These are phyloP conservation scores for Vireo altiloquus DNA, from an alignment of 2,113 vertebrate species.

Conservation along the genomic window DNA sequence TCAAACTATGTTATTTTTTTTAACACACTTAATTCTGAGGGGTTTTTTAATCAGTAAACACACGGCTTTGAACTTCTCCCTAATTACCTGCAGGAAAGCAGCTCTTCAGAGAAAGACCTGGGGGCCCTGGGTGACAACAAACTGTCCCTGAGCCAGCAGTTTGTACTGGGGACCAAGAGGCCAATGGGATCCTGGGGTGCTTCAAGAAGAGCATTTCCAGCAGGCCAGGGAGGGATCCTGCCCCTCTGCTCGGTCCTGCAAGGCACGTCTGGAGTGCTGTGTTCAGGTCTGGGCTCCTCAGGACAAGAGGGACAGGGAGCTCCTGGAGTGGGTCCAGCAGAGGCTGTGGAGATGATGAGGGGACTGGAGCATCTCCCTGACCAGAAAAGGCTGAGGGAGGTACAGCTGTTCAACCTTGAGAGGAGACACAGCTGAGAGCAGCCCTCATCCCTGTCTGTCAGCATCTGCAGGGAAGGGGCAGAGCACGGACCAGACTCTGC, in stretches of 20 bases:
- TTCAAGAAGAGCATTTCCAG: background rate
- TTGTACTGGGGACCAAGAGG: background rate
- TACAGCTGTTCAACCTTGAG: background rate
- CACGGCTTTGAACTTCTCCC: background rate
- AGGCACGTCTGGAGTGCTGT: background rate
- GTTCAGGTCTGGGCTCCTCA: background rate
- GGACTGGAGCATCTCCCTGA: background rate
- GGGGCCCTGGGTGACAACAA: background rate
- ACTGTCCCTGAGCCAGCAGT: background rate
- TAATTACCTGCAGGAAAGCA: background rate
- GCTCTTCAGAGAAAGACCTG: background rate
- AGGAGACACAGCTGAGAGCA: background rate
- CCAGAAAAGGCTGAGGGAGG: background rate
- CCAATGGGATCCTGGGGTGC: background rate
- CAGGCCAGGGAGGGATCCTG: background rate
- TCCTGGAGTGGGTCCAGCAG: fast-evolving
- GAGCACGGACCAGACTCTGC: background rate
- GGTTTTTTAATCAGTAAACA: background rate
- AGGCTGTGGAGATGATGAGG: background rate
- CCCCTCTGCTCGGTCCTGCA: background rate
- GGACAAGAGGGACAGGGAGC: background rate
- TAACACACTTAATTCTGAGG: background rate
- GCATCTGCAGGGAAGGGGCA: background rate
- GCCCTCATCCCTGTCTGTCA: background rate
- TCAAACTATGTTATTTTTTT: background rate